These are phyloP conservation scores for Heliconius cydno DNA, from an alignment of 2,888 invertebrate genomes.

Conservation along the genomic window DNA sequence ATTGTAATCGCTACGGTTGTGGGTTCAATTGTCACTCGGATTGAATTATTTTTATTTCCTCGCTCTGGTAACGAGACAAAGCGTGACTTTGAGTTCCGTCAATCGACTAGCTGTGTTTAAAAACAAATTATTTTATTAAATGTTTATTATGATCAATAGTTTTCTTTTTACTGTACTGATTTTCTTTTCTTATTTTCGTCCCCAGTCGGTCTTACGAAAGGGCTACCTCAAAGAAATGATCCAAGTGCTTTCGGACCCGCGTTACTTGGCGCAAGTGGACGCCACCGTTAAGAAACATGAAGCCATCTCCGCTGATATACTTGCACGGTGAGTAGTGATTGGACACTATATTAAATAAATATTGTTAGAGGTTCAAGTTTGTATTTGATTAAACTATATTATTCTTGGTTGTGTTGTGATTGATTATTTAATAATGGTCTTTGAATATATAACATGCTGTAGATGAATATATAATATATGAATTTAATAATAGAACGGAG, in stretches of 20 bases:
- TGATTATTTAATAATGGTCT: neutral
- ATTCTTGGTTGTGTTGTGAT: neutral
- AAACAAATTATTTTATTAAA: neutral
- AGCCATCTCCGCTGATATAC: slow-evolving; percentile 97
- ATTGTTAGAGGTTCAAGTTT: no score
- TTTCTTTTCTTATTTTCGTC: neutral
- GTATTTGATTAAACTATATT: no score
- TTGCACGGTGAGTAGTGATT: slow-evolving; percentile 86
- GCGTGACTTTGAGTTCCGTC: no score
- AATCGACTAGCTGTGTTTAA: no score
- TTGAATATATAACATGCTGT: no score
- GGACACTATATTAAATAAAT: neutral
- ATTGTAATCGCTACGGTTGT: no score
- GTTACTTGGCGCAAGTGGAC: slow-evolving; percentile 96
- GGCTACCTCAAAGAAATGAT: slow-evolving; percentile 99
- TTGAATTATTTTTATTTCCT: no score
- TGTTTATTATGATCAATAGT: neutral
- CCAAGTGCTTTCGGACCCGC: slow-evolving; percentile 95
- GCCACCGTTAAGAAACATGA: slow-evolving; percentile 99
- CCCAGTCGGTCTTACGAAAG: slow-evolving; percentile 93
- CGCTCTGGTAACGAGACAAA: no score
- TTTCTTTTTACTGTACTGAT: neutral
- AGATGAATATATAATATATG: no score
- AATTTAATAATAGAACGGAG: slow-evolving; percentile 85
- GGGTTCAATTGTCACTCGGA: no score